Conservation (phyloP, 1,140 invertebrate species). For the Pseudomyrmex concolor region DNA sequence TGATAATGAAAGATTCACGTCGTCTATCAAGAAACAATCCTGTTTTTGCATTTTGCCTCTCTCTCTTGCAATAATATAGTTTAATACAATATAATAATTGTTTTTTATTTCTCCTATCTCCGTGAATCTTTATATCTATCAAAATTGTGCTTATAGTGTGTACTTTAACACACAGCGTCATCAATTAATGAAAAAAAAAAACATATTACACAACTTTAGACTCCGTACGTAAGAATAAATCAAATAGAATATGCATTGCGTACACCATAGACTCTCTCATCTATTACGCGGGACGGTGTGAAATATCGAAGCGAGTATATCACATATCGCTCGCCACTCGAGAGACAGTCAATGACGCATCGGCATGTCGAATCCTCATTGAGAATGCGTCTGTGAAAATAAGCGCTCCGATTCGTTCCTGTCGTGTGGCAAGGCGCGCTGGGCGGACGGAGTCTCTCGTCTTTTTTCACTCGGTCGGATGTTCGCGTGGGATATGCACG, state of each 20-base stretch:
- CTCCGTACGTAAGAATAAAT: not conserved
- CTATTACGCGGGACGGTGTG: conserved; percentile 18
- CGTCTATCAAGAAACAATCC: not conserved
- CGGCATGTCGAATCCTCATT: conserved; percentile 70
- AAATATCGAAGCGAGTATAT: conserved; percentile 38
- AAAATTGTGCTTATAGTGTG: not conserved
- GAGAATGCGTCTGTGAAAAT: conserved; percentile 59
- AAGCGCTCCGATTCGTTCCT: conserved; percentile 62
- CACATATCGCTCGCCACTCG: conserved; percentile 37
- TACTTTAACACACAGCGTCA: not conserved
- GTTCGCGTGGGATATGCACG: conserved; percentile 53
- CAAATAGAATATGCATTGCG: not conserved
- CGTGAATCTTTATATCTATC: not conserved
- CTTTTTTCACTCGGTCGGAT: conserved; percentile 48
- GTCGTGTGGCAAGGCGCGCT: conserved; percentile 37
- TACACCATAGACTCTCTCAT: not conserved
- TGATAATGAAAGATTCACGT: conserved; percentile 57
- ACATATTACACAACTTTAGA: not conserved
- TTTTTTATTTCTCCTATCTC: not conserved
- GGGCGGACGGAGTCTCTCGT: conserved; percentile 50
- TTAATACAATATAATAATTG: not conserved
- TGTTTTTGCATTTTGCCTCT: not conserved
- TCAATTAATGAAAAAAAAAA: not conserved
- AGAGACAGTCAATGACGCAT: conserved; percentile 61
- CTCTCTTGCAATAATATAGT: not conserved